Base-by-base conservation (phyloP, 1,140 invertebrate genomes). In the Dinoponera quadriceps region DNA sequence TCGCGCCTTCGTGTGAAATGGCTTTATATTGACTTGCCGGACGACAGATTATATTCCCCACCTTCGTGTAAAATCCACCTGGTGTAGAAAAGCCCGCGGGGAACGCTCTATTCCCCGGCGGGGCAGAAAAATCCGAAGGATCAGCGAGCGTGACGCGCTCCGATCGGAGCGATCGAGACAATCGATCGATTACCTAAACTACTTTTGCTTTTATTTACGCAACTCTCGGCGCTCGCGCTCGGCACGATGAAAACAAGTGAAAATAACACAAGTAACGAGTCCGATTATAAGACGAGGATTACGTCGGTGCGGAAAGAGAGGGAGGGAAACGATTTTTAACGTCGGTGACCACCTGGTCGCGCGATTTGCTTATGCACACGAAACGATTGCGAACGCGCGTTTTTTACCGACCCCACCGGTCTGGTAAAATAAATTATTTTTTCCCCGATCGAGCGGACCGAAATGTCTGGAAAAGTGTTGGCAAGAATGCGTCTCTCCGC, bases 11-110 rank as follows among this genome's bases (percentile, higher is more conserved):
- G 71, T 66, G 68, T 55, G 71, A 82, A 90, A 90, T 90, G 88
- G 87, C 86, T 93, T 93, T 94, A 93, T 93, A 93, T 92, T 85
- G 89, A 91, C 83, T 89, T 87, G 80, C 82, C 75, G 84, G 91
- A 85, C 66, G 75, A 65, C 85, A 81, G 66, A 81, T 44, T 44
- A 44, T 49, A 20, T 49, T 65, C 81, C 88, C 86, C 78, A 81
- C 87, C 59, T 62, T 51, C 18, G 49, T 11, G 18, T 3, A 25
- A n/a, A 51, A 60, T 49, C 44, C 13, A 48, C 16, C 29, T 44
- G 38, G 38, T 4, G 11, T 44, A 44, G 38, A 44, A 44, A 44
- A 44, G 38, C 29, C 38, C 2, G 3, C 38, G 16, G 29, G 71
- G 75, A 72, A 55, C 59, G 29, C 51, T 75, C 62, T 83, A 48